phyloP scores from a whole-genome alignment of 2,113 vertebrate genomes.

The Amphilophus citrinellus region DNA sequence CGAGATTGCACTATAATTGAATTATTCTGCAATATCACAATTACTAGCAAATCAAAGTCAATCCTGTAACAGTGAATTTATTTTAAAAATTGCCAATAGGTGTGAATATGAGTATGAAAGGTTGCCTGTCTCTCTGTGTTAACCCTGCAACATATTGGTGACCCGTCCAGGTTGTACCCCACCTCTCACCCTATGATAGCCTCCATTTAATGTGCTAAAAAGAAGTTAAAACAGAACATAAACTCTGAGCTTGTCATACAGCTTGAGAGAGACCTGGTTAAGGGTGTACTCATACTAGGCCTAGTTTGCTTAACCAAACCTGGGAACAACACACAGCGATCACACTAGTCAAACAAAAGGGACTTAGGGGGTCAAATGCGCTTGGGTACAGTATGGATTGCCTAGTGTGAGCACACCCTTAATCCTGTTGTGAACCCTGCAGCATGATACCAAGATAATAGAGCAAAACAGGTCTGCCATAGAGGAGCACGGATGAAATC shows the following conservation, averaged over 20 bases:
- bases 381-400: neutral
- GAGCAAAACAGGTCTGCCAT: too few species aligned
- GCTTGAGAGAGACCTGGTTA: neutral
- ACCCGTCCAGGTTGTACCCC: too few species aligned
- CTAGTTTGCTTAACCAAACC: too few species aligned
- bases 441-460: neutral
- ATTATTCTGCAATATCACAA: slow-evolving; percentile 50
- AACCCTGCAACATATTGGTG: too few species aligned
- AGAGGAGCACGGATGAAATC: neutral
- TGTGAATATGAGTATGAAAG: too few species aligned
- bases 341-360: neutral
- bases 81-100: neutral
- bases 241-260: too few species aligned
- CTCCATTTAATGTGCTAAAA: neutral
- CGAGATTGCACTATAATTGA: slow-evolving; percentile 46
- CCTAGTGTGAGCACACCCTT: neutral
- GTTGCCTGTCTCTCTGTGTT: too few species aligned
- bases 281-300: neutral
- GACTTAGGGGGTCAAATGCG: neutral
- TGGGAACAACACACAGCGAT: too few species aligned
- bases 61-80: slow-evolving; percentile 12
- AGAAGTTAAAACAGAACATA: neutral
- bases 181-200: too few species aligned
- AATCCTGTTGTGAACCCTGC: neutral
- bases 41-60: slow-evolving; percentile 38